Evolutionary conservation across 2,888 invertebrate species (phyloP).

Genomic region (Acleris holmiana): DNA sequence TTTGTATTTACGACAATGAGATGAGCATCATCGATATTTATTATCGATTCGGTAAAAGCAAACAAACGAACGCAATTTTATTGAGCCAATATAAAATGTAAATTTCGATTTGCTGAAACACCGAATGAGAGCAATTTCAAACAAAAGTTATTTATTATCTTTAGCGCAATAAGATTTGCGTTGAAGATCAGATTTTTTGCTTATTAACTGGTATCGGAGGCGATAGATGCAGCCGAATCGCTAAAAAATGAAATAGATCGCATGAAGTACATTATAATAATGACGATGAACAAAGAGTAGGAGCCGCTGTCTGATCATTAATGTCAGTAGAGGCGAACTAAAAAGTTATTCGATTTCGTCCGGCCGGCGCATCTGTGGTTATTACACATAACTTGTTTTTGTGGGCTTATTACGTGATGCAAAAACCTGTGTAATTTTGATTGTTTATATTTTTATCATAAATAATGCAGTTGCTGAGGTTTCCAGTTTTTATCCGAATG

Average conservation of each 20-base stretch:
- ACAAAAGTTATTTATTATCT: slow-evolving; percentile 36
- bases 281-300: slow-evolving; percentile 51
- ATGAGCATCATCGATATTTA: slow-evolving; percentile 33
- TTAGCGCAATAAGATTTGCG: slow-evolving; percentile 38
- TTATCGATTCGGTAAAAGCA: slow-evolving; percentile 33
- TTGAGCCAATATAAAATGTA: slow-evolving; percentile 28
- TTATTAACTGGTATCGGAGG: slow-evolving; percentile 53
- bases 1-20: slow-evolving; percentile 32
- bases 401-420: slow-evolving; percentile 38
- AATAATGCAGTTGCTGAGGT: slow-evolving; percentile 15
- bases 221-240: slow-evolving; percentile 45
- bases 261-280: slow-evolving; percentile 55
- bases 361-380: slow-evolving; percentile 37
- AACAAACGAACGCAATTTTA: slow-evolving; percentile 29
- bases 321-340: slow-evolving; percentile 40
- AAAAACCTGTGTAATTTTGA: slow-evolving; percentile 41
- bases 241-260: slow-evolving; percentile 58
- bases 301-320: slow-evolving; percentile 47
- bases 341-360: slow-evolving; percentile 40
- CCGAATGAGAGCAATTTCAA: slow-evolving; percentile 29
- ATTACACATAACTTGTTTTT: slow-evolving; percentile 40
- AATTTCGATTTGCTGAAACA: slow-evolving; percentile 28
- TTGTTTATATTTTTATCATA: slow-evolving; percentile 39
- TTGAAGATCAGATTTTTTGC: slow-evolving; percentile 56
- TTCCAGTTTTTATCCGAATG: slow-evolving; percentile 26